A percentile compares a stretch with the other conserved stretches of the same genome.
Evolutionary conservation across 2,888 invertebrate species (phyloP).

Genomic region (Mechanitis messenoides): DNA sequence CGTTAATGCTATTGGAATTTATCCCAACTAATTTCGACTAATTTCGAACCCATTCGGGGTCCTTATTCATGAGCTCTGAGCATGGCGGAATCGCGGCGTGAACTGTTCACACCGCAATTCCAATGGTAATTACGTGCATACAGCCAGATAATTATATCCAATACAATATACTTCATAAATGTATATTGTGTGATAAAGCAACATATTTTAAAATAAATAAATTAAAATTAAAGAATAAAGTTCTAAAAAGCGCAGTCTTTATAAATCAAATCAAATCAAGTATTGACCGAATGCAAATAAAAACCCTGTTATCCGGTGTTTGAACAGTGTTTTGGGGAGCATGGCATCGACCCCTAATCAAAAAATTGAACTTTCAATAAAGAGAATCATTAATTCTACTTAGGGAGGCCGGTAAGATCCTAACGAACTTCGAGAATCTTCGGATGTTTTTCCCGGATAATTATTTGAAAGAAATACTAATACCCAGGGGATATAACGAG

Average conservation of each 20-base stretch:
- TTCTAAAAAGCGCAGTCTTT: slow-evolving; percentile 34
- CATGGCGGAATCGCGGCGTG: no score
- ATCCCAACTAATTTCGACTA: no score
- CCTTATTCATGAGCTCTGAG: no score
- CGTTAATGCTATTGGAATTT: no score
- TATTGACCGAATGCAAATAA: slow-evolving; percentile 72
- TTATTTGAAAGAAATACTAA: slow-evolving; percentile 52
- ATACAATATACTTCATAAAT: no score
- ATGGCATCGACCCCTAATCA: slow-evolving; percentile 73
- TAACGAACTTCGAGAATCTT: slow-evolving; percentile 67
- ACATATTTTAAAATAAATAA: no score
- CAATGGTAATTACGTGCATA: no score
- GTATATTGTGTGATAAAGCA: no score
- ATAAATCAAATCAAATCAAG: slow-evolving; percentile 53
- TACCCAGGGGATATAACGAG: slow-evolving; percentile 30
- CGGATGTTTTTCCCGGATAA: slow-evolving; percentile 70
- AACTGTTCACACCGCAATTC: no score
- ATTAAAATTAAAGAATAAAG: not conserved
- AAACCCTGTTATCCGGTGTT: slow-evolving; percentile 71
- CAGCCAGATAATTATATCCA: no score
- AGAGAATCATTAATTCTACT: slow-evolving; percentile 82
- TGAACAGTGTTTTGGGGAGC: slow-evolving; percentile 55
- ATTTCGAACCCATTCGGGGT: no score
- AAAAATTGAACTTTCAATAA: slow-evolving; percentile 85
- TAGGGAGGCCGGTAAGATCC: slow-evolving; percentile 55